phyloP scores from a whole-genome alignment of 1,140 invertebrate species.

The Eriocheir sinensis region DNA sequence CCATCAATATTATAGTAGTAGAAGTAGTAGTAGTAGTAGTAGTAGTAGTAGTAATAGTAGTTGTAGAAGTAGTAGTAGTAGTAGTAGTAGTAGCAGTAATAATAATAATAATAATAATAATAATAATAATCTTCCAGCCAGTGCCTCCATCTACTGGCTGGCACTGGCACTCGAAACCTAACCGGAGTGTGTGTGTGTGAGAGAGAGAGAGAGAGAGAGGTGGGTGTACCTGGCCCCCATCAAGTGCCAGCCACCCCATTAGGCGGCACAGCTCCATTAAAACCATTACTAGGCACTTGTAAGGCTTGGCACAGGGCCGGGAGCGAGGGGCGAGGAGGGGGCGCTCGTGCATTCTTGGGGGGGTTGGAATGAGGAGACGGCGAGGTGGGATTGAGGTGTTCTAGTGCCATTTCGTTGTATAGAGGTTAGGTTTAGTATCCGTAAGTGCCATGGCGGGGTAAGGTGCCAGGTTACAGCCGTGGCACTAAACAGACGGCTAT shows the following conservation, averaged over 20 bases:
- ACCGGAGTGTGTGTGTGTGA: too few species aligned
- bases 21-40: too few species aligned
- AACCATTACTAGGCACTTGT: neutral
- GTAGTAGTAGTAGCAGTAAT: too few species aligned
- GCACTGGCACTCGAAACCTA: neutral
- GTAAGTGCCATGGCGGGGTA: too few species aligned
- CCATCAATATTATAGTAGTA: too few species aligned
- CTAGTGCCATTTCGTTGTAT: neutral
- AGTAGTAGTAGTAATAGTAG: too few species aligned
- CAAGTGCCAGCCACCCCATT: slow-evolving; percentile 2
- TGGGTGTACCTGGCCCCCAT: neutral
- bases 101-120: neutral
- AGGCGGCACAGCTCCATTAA: neutral
- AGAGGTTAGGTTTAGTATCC: too few species aligned
- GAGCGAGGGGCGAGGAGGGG: neutral
- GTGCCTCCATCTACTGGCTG: slow-evolving; percentile 8
- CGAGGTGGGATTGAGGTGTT: neutral
- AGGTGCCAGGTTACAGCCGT: too few species aligned
- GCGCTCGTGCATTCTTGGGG: too few species aligned
- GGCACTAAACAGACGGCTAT: too few species aligned
- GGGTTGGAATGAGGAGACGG: neutral
- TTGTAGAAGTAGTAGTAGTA: too few species aligned
- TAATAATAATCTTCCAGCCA: neutral
- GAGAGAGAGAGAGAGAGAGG: too few species aligned
- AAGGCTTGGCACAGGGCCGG: neutral